phyloP scores from a whole-genome alignment of 2,888 invertebrate species.

The Lepidonotus clava region DNA sequence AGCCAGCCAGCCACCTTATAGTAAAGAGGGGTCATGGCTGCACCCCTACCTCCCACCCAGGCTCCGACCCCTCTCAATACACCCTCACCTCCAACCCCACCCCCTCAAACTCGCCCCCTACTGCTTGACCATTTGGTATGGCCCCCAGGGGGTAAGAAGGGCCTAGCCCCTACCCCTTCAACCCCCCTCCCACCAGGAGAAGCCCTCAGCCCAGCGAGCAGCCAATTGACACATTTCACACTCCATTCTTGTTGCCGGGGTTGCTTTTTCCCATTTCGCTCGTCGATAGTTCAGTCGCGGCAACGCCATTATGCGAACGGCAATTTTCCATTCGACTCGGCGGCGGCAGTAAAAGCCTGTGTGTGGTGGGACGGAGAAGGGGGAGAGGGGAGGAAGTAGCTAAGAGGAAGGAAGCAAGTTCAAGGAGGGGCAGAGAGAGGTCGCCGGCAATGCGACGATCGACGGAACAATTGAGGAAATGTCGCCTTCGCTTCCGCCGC shows the following conservation, averaged over 20 bases:
- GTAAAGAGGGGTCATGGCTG: neutral
- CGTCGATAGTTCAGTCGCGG: neutral
- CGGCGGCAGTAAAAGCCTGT: neutral
- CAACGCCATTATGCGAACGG: neutral
- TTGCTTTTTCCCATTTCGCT: neutral
- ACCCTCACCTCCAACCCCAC: too few species aligned
- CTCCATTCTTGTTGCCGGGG: neutral
- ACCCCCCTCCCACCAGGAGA: neutral
- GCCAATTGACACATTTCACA: conserved; percentile 28
- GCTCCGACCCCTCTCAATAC: neutral
- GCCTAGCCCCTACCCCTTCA: neutral
- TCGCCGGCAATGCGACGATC: too few species aligned
- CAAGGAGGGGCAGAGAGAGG: neutral
- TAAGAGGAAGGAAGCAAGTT: neutral
- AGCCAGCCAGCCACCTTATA: neutral
- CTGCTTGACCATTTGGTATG: neutral
- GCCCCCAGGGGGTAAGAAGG: neutral
- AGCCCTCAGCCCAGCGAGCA: neutral
- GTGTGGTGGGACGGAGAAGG: neutral
- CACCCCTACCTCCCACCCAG: neutral
- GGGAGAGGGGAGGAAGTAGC: neutral
- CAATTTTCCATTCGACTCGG: conserved; percentile 11
- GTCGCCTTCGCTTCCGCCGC: too few species aligned
- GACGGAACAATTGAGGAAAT: too few species aligned
- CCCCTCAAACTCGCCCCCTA: neutral